Evolutionary conservation across 2,113 vertebrate genomes (phyloP).

Genomic region (Oryzias woworae): DNA sequence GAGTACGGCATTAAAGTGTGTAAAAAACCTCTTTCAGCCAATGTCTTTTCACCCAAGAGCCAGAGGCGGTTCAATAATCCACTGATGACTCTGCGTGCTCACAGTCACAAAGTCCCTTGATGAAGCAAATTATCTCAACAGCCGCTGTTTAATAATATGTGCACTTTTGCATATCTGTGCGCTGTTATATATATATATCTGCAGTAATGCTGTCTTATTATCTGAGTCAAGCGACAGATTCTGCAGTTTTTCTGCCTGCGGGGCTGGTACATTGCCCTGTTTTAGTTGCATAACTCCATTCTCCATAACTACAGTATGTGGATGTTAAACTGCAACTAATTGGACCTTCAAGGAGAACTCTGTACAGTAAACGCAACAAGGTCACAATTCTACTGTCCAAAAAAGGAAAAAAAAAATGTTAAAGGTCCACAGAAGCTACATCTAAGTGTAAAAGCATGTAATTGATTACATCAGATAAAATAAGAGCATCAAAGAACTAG

Average conservation of each 20-base stretch:
- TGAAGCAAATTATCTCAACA: slow-evolving; percentile 30
- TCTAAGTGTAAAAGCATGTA: too few species aligned
- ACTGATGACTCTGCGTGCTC: slow-evolving; percentile 11
- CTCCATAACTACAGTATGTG: slow-evolving; percentile 16
- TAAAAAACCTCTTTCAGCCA: slow-evolving; percentile 2
- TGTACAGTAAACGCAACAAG: slow-evolving; percentile 1
- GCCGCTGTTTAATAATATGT: neutral
- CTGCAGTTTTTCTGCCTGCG: slow-evolving; percentile 5
- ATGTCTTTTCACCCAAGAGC: slow-evolving; percentile 10
- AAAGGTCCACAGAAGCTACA: neutral
- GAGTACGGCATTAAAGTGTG: slow-evolving; percentile 5
- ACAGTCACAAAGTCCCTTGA: slow-evolving; percentile 31
- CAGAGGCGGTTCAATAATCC: slow-evolving; percentile 16
- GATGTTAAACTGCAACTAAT: slow-evolving; percentile 29
- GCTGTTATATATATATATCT: slow-evolving; percentile 8
- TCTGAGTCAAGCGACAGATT: slow-evolving; percentile 5
- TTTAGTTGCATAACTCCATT: slow-evolving; percentile 35
- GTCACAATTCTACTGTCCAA: slow-evolving; percentile 2
- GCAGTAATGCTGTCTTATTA: slow-evolving; percentile 7
- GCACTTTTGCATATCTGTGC: neutral
- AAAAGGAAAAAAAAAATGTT: neutral
- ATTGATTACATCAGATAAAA: too few species aligned
- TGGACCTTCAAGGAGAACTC: slow-evolving; percentile 40
- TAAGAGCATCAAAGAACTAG: too few species aligned
- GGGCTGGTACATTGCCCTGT: slow-evolving; percentile 14